A percentile compares a stretch with the other conserved stretches of the same genome.
Evolutionary conservation across 1,140 invertebrate genomes (phyloP).

Genomic region (Sycophaga agraensis): DNA sequence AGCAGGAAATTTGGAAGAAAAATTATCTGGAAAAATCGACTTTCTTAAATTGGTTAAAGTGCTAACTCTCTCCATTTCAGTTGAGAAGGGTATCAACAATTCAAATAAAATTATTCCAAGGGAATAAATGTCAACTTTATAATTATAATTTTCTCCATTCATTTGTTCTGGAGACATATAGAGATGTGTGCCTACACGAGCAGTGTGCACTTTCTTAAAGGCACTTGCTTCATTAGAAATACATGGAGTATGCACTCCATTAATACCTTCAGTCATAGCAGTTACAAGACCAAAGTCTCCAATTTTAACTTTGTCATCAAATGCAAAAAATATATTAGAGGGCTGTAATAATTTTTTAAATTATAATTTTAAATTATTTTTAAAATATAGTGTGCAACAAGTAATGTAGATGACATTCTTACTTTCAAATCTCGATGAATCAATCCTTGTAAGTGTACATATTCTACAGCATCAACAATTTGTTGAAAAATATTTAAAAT

Average conservation of each 20-base stretch:
- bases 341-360: constrained; percentile 65
- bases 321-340: constrained; percentile 94
- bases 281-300: constrained; percentile 97
- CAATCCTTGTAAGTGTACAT: constrained; percentile 86
- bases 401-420: constrained; percentile 25
- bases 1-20: constrained; percentile 64
- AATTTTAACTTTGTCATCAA: constrained; percentile 88
- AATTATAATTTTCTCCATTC: constrained; percentile 75
- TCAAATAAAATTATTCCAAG: constrained; percentile 94
- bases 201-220: constrained; percentile 61
- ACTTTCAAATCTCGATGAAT: constrained; percentile 95
- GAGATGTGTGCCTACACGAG: constrained; percentile 81
- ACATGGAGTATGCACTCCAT: constrained; percentile 46
- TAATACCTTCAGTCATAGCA: constrained; percentile 69
- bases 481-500: constrained; percentile 84
- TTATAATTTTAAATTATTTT: neutral
- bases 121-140: constrained; percentile 97
- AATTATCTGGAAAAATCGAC: constrained; percentile 71
- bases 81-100: constrained; percentile 83
- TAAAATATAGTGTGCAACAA: neutral
- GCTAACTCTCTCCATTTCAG: constrained; percentile 83
- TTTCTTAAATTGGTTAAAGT: constrained; percentile 66
- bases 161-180: constrained; percentile 98
- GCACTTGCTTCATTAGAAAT: constrained; percentile 32
- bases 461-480: constrained; percentile 91